Evolutionary conservation across 2,797 vertebrate species (phyloP), one percentile per base, ranked within the genome.

Genomic region (Apogon hyalosoma): DNA sequence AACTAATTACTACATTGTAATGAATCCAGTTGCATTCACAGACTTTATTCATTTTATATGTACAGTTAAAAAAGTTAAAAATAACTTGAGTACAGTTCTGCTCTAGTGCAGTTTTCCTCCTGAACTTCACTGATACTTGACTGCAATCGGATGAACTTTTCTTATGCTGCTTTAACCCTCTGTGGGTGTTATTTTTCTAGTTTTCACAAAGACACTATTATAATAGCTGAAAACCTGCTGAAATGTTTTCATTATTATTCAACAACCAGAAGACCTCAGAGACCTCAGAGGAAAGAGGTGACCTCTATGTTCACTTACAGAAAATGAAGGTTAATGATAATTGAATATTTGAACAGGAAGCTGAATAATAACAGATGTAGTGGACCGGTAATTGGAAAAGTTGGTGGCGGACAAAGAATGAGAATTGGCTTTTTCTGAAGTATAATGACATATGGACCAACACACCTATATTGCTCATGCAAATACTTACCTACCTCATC

Each of bases 231-330:
- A 28, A 48, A 41, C 24, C 14, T 40, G 28, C 0, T 55, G 63
- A 73, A 57, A 61, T 62, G 41, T 67, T 84, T 74, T 57, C 42
- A 74, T 80, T 79, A 63, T 79, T 70, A 84, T 83, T 84, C 64
- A 72, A 65, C 70, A 68, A 61, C 49, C 69, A 61, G 24, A 63
- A 15, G 59, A 79, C 64, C 51, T 61, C 21, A 0, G 42, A 36
- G 68, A 69, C 64, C 51, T 61, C 21, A 0, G 42, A 36, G 68
- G 64, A 60, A 71, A 14, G 28, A 65, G 24, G 0, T 79, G 62
- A 82, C 79, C 73, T 67, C 69, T 6, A 12, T n/a, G 24, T 40
- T 57, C 49, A 43, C 51, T 28, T 28, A 28, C 24, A 28, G 24
- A 28, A 28, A 28, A 6, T 28, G 24, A 28, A 28, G 24, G 24